Evolutionary conservation across 2,888 invertebrate genomes (phyloP).

Genomic region (Phalera bucephala): DNA sequence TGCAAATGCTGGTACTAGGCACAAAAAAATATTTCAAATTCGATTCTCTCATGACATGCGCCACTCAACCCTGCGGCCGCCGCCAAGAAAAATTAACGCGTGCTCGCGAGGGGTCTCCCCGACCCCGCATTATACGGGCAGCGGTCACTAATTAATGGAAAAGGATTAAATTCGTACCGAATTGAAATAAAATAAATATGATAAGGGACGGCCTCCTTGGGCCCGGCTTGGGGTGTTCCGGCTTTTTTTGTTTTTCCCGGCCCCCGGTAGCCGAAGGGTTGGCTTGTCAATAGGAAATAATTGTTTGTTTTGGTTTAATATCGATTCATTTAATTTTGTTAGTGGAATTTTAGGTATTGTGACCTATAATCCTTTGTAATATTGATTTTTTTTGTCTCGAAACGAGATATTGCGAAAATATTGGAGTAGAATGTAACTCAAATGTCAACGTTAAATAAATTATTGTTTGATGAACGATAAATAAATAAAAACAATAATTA

Average conservation of each 20-base stretch:
- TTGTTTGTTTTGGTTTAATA: slow-evolving; percentile 38
- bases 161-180: slow-evolving; percentile 81
- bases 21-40: neutral
- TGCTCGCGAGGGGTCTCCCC: slow-evolving; percentile 52
- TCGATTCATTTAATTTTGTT: slow-evolving; percentile 21
- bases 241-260: slow-evolving; percentile 24
- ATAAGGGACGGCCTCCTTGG: slow-evolving; percentile 67
- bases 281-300: slow-evolving; percentile 53
- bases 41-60: slow-evolving; percentile 25
- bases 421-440: no score
- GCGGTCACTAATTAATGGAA: slow-evolving; percentile 83
- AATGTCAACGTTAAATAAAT: no score
- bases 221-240: slow-evolving; percentile 34
- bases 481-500: no score
- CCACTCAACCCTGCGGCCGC: slow-evolving; percentile 49
- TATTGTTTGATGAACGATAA: no score
- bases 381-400: no score
- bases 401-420: no score
- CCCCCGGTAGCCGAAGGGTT: slow-evolving; percentile 33
- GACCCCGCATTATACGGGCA: slow-evolving; percentile 64
- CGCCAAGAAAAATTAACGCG: slow-evolving; percentile 76
- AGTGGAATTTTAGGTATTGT: slow-evolving; percentile 1
- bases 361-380: slow-evolving; percentile 4
- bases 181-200: slow-evolving; percentile 84
- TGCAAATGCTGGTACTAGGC: no score